phyloP scores from a whole-genome alignment of 2,888 invertebrate species.

The Noctuana brunneofusca region DNA sequence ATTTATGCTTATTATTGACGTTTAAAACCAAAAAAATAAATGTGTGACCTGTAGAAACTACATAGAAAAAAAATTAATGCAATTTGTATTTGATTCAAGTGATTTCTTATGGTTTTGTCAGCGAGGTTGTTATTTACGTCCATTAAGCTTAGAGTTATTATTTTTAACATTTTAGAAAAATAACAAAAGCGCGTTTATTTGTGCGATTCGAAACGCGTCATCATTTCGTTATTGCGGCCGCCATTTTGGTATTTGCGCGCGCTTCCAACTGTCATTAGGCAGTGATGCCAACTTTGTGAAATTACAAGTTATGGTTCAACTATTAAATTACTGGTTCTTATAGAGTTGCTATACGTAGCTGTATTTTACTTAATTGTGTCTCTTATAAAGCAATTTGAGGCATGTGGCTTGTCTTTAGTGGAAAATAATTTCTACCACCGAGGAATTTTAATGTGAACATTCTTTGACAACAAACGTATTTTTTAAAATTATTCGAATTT shows the following conservation, averaged over 20 bases:
- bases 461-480: constrained; percentile 10
- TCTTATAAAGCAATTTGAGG: constrained; percentile 65
- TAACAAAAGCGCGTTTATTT: constrained; percentile 64
- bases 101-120: too few species aligned
- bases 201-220: constrained; percentile 71
- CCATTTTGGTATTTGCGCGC: constrained; percentile 74
- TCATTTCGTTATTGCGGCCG: constrained; percentile 66
- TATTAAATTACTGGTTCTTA: constrained; percentile 73
- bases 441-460: constrained; percentile 29
- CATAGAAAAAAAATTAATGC: too few species aligned
- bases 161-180: constrained; percentile 48
- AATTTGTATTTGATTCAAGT: too few species aligned
- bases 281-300: constrained; percentile 76
- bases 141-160: too few species aligned
- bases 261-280: constrained; percentile 72
- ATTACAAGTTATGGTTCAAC: constrained; percentile 72
- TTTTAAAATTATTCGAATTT: neutral
- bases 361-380: constrained; percentile 61
- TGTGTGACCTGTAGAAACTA: too few species aligned
- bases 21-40: too few species aligned
- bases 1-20: too few species aligned
- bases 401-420: constrained; percentile 37
- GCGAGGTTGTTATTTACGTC: too few species aligned
- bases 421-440: constrained; percentile 43
- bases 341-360: constrained; percentile 51